A percentile compares a stretch with the other conserved stretches of the same genome.
Evolutionary conservation across 2,113 vertebrate genomes (phyloP).

Genomic region (Chamaetylas fuelleborni): DNA sequence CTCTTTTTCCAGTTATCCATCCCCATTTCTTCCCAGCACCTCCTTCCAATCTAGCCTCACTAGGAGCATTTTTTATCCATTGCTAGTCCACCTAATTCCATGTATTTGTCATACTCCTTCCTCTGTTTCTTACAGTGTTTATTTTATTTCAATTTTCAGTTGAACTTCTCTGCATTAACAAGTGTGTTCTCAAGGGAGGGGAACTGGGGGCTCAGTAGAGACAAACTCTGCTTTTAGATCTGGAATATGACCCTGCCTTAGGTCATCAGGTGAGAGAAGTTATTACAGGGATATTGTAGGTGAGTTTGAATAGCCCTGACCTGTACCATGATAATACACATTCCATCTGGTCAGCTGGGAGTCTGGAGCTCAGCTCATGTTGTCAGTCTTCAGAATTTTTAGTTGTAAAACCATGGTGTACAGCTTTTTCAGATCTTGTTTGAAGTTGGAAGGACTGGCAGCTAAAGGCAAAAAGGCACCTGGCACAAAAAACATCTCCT

Average conservation of each 20-base stretch:
- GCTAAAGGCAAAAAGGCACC: neutral
- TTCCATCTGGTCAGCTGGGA: neutral
- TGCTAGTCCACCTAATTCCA: neutral
- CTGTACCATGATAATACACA: fast-evolving
- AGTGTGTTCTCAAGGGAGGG: neutral
- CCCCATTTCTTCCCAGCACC: neutral
- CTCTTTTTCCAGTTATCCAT: neutral
- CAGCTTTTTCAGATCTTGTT: neutral
- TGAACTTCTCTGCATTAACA: neutral
- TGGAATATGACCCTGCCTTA: neutral
- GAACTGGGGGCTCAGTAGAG: neutral
- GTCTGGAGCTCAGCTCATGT: neutral
- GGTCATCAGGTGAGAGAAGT: neutral
- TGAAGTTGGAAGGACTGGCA: neutral
- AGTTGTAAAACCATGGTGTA: neutral
- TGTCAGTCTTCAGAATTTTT: neutral
- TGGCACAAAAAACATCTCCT: neutral
- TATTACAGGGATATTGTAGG: neutral
- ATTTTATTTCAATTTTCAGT: neutral
- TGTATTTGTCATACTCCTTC: neutral
- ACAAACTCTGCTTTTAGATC: neutral
- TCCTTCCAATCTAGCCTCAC: neutral
- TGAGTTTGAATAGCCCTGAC: neutral
- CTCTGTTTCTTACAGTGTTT: neutral
- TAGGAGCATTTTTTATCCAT: neutral